A percentile compares a stretch with the other conserved stretches of the same genome.
Evolutionary conservation across 2,113 vertebrate genomes (phyloP).

Genomic region (Rhombomys opimus): DNA sequence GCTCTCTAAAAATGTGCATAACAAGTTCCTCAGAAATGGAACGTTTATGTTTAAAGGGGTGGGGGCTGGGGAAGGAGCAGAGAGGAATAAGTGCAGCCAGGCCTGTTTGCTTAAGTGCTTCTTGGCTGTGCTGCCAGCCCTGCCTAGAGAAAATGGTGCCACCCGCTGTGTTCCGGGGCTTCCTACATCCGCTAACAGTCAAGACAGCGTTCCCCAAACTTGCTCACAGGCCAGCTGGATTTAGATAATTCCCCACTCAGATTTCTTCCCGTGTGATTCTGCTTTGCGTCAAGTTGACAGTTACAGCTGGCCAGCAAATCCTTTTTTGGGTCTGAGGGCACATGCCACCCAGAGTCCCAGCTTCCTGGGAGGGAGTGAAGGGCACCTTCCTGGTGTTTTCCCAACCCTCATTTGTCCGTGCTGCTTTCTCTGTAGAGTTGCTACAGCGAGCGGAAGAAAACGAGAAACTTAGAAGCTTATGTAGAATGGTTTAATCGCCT

Average conservation of each 20-base stretch:
- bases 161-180: neutral
- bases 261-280: neutral
- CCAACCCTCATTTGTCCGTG: neutral
- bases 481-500: slow-evolving; percentile 99
- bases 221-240: neutral
- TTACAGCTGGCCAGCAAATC: neutral
- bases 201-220: too few relatives aligned
- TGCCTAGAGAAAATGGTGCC: neutral
- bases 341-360: neutral
- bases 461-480: slow-evolving; percentile 93
- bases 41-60: slow-evolving; percentile 74
- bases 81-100: neutral
- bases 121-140: neutral
- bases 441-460: slow-evolving; percentile 92
- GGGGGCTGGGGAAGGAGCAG: neutral
- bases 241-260: neutral
- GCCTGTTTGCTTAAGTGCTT: neutral
- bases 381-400: accelerated
- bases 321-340: neutral
- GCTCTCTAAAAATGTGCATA: slow-evolving; percentile 84
- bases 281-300: neutral
- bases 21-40: slow-evolving; percentile 86
- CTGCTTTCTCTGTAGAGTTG: slow-evolving; percentile 87
- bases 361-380: neutral
- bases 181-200: neutral